These are phyloP conservation scores for Balearica regulorum DNA, from an alignment of 2,797 vertebrate species.

Conservation along the genomic window DNA sequence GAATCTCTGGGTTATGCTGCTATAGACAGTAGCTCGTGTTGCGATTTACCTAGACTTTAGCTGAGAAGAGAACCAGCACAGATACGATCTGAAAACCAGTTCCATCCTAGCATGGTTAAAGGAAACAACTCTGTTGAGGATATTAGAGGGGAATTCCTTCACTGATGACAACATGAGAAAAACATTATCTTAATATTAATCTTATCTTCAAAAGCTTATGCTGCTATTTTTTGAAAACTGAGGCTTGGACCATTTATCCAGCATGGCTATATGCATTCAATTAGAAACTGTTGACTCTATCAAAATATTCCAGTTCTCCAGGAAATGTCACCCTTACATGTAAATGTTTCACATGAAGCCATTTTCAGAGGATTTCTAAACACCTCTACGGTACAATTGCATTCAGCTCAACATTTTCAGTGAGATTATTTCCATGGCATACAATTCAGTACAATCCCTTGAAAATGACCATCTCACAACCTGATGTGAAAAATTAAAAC, in stretches of 20 bases:
- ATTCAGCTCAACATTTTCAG: background rate
- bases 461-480: background rate
- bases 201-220: constrained; percentile 37
- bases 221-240: constrained; percentile 38
- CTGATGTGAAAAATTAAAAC: background rate
- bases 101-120: constrained; percentile 11
- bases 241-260: background rate
- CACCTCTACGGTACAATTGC: background rate
- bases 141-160: constrained; percentile 56
- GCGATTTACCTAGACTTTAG: background rate
- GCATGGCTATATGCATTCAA: background rate
- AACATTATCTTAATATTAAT: constrained; percentile 48
- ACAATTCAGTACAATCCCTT: background rate
- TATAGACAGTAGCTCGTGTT: background rate
- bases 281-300: background rate
- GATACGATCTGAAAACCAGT: constrained; percentile 23
- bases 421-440: background rate
- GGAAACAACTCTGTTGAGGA: constrained; percentile 27
- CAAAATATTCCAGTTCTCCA: background rate
- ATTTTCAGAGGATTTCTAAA: background rate
- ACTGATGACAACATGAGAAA: constrained; percentile 63
- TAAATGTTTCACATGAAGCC: background rate
- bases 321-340: background rate
- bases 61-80: background rate
- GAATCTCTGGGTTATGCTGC: background rate